Evolutionary conservation across 2,888 invertebrate species (phyloP).

Genomic region (Dysmachus trigonus): DNA sequence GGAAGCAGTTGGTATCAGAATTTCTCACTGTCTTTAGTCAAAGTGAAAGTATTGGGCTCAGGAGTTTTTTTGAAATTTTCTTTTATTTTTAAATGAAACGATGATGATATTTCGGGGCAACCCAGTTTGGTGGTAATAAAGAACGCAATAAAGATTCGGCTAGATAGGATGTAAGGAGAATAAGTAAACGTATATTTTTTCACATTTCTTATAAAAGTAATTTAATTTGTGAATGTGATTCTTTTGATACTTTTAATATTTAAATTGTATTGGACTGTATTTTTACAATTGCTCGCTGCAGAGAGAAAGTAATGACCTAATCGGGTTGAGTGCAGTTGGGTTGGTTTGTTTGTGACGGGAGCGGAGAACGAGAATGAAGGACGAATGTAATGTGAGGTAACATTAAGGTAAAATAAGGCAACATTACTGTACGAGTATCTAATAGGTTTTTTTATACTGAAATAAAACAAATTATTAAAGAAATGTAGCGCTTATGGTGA

Average conservation of each 20-base stretch:
- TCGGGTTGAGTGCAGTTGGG: neutral
- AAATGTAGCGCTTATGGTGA: slow-evolving; percentile 36
- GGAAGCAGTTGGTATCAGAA: slow-evolving; percentile 30
- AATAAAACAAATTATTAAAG: slow-evolving; percentile 19
- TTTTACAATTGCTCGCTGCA: neutral
- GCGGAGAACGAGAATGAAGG: neutral
- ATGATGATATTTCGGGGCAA: slow-evolving; percentile 1
- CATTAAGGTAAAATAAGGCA: slow-evolving; percentile 36
- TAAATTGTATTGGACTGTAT: neutral
- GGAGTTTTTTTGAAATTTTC: neutral
- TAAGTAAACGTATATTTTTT: slow-evolving; percentile 31
- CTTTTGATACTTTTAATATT: slow-evolving; percentile 7
- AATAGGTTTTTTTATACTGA: slow-evolving; percentile 39
- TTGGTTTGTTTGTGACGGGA: neutral
- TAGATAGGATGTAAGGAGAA: slow-evolving; percentile 17
- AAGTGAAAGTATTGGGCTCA: neutral
- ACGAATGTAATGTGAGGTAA: neutral
- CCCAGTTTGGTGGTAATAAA: slow-evolving; percentile 3
- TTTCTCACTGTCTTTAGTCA: neutral
- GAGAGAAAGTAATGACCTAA: slow-evolving; percentile 5
- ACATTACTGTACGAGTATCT: slow-evolving; percentile 30
- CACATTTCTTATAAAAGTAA: neutral
- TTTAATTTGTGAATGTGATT: slow-evolving; percentile 37
- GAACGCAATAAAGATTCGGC: slow-evolving; percentile 29
- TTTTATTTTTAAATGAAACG: neutral